Percentiles rank a stretch among this genome's conserved stretches.
These are phyloP conservation scores for Anarsia innoxiella DNA, from an alignment of 2,888 invertebrate species.

Conservation along the genomic window DNA sequence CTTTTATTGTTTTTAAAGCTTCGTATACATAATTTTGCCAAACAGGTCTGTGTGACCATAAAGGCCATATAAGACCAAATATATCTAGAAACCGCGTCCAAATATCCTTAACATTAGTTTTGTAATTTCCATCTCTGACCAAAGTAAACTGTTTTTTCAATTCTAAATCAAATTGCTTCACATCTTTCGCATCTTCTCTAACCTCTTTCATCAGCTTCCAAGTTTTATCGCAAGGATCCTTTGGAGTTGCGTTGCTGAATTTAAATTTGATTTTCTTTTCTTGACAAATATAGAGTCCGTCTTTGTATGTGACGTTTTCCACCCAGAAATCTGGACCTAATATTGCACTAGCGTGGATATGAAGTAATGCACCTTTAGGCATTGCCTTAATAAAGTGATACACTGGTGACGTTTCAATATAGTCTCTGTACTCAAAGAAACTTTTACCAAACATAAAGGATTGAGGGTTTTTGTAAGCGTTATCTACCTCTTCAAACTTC, in stretches of 20 bases:
- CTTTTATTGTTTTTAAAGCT: slow-evolving; percentile 75
- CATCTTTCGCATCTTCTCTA: slow-evolving; percentile 47
- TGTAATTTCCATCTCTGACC: slow-evolving; percentile 55
- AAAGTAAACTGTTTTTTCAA: slow-evolving; percentile 74
- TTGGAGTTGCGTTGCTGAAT: slow-evolving; percentile 41
- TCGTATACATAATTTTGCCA: slow-evolving; percentile 80
- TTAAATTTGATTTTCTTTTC: slow-evolving; percentile 27
- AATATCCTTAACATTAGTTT: too few species aligned
- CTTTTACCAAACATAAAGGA: slow-evolving; percentile 79
- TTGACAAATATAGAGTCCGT: slow-evolving; percentile 74
- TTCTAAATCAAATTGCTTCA: slow-evolving; percentile 62
- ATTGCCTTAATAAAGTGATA: slow-evolving; percentile 79
- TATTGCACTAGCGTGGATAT: slow-evolving; percentile 80
- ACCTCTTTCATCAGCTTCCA: slow-evolving; percentile 70
- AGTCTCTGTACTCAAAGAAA: slow-evolving; percentile 76
- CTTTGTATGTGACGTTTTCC: slow-evolving; percentile 76
- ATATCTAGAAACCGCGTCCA: slow-evolving; percentile 76
- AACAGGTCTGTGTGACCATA: slow-evolving; percentile 77
- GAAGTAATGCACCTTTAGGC: slow-evolving; percentile 85
- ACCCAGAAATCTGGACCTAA: slow-evolving; percentile 77
- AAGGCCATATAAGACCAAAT: slow-evolving; percentile 66
- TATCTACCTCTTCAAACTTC: slow-evolving; percentile 70
- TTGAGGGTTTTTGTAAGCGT: slow-evolving; percentile 67
- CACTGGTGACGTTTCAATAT: slow-evolving; percentile 77
- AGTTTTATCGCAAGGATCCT: slow-evolving; percentile 26